phyloP scores from a whole-genome alignment of 2,113 vertebrate genomes.

The Coptodon bakossiorum region DNA sequence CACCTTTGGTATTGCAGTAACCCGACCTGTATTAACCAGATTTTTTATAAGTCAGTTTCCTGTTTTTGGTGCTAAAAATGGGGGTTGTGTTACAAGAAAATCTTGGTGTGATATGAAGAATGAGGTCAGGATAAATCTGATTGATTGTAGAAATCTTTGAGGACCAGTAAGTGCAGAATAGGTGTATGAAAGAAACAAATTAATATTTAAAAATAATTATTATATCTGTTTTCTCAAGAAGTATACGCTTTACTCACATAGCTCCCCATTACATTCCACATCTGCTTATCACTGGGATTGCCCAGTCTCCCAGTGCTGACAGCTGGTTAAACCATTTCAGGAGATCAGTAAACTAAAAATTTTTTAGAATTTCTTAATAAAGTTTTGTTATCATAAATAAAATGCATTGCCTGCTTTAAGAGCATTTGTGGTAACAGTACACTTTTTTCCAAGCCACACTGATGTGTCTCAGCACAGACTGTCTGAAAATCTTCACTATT shows the following conservation, averaged over 20 bases:
- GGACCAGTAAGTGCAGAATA: background rate
- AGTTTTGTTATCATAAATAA: background rate
- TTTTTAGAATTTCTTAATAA: background rate
- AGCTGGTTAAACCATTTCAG: background rate
- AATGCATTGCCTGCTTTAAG: background rate
- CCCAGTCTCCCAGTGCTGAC: background rate
- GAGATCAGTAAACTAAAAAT: background rate
- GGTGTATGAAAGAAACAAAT: background rate
- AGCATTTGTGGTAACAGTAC: background rate
- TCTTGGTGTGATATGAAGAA: background rate
- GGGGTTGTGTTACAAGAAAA: fast-evolving
- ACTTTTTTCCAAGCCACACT: background rate
- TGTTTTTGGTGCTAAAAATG: background rate
- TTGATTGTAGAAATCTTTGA: background rate
- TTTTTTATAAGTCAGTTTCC: background rate
- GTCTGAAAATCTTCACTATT: background rate
- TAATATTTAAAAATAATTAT: background rate
- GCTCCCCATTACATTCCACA: background rate
- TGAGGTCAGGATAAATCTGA: background rate
- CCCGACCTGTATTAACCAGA: background rate
- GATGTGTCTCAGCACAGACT: background rate
- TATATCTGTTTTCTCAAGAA: background rate
- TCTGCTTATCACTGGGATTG: background rate
- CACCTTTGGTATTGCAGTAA: background rate
- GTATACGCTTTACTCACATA: background rate